phyloP scores from a whole-genome alignment of 2,797 vertebrate genomes.

The Xiphorhynchus erythropygius region DNA sequence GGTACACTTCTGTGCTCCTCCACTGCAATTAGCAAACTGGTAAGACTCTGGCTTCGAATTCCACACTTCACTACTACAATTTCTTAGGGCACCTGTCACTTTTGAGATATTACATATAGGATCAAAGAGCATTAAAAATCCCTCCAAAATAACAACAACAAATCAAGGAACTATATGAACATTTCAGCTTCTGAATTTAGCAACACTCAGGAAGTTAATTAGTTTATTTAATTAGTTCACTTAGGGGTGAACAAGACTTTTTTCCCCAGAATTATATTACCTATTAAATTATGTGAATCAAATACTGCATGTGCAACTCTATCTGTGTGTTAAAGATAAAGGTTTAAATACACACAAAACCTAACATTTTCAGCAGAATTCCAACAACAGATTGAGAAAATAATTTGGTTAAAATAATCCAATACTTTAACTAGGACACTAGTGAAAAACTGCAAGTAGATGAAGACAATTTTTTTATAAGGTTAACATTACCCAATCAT shows the following conservation, averaged over 20 bases:
- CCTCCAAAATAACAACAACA: too few species aligned
- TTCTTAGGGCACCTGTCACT: conserved; percentile 50
- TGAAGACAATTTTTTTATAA: conserved; percentile 53
- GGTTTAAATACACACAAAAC: conserved; percentile 64
- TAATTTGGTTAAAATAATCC: conserved; percentile 70
- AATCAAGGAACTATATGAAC: background rate
- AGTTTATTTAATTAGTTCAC: conserved; percentile 62
- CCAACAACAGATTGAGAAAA: conserved; percentile 69
- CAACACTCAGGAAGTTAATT: background rate
- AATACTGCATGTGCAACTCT: conserved; percentile 14
- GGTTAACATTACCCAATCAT: conserved; percentile 44
- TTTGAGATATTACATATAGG: conserved; percentile 19
- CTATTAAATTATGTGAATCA: conserved; percentile 45
- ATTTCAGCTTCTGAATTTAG: background rate
- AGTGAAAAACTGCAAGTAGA: conserved; percentile 58
- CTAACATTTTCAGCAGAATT: conserved; percentile 56
- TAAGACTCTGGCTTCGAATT: conserved; percentile 77
- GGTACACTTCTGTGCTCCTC: background rate
- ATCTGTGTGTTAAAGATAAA: conserved; percentile 71
- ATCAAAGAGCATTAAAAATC: background rate
- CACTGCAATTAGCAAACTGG: conserved; percentile 50
- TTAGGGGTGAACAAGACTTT: background rate
- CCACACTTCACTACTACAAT: conserved; percentile 76
- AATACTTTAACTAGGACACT: conserved; percentile 71
- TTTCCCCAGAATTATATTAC: conserved; percentile 18